These are phyloP conservation scores for Drosophila sordidapex DNA, from an alignment of 2,888 invertebrate species.

Conservation along the genomic window DNA sequence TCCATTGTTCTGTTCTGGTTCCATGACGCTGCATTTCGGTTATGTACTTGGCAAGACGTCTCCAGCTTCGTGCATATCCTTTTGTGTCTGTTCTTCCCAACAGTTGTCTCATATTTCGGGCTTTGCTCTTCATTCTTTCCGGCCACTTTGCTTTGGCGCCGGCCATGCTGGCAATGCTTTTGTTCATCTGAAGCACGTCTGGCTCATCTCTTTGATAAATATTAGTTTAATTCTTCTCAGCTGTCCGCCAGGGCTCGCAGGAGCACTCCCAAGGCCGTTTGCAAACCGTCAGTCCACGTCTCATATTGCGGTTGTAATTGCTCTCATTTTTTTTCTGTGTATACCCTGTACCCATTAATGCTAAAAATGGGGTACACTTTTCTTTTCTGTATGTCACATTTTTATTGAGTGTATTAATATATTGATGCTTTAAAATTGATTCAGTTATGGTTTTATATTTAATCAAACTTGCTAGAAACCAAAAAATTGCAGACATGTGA, in stretches of 20 bases:
- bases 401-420: no score
- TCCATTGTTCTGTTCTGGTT: slow-evolving; percentile 9
- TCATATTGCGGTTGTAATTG: slow-evolving; percentile 24
- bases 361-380: neutral
- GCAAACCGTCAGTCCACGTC: slow-evolving; percentile 12
- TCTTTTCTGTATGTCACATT: neutral
- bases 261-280: slow-evolving; percentile 35
- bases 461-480: no score
- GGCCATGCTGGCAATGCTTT: slow-evolving; percentile 61
- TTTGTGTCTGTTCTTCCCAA: slow-evolving; percentile 4
- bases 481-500: no score
- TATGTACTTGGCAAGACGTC: slow-evolving; percentile 1
- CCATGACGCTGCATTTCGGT: slow-evolving; percentile 62
- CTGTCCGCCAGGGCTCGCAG: slow-evolving; percentile 21
- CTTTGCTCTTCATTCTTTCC: slow-evolving; percentile 27
- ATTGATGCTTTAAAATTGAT: no score
- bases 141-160: slow-evolving; percentile 63
- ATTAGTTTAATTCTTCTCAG: slow-evolving; percentile 75
- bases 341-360: slow-evolving; percentile 2
- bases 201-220: slow-evolving; percentile 77
- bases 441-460: no score
- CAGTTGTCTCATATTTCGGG: slow-evolving; percentile 27
- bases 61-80: neutral
- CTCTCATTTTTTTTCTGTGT: neutral
- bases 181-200: slow-evolving; percentile 73